Conservation (phyloP, 2,888 invertebrate species). For the Blera fallax region DNA sequence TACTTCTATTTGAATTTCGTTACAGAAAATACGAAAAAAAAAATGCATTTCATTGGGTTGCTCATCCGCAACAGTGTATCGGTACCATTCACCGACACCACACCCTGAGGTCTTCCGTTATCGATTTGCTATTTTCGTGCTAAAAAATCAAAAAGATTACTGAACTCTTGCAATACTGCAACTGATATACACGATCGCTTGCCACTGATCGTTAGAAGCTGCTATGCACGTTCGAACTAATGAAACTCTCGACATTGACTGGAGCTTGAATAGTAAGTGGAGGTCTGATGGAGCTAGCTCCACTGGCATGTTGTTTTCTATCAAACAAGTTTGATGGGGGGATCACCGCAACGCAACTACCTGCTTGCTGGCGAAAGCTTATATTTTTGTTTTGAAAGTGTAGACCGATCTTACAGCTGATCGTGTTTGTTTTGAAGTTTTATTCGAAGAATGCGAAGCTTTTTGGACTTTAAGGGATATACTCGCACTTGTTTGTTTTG, state of each 20-base stretch:
- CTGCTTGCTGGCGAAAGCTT: constrained; percentile 39
- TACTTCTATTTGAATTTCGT: constrained; percentile 30
- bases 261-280: constrained; percentile 23
- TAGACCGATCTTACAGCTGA: constrained; percentile 30
- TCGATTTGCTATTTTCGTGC: constrained; percentile 56
- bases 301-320: not conserved
- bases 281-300: constrained; percentile 30
- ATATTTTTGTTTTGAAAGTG: constrained; percentile 42
- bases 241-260: constrained; percentile 70
- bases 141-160: constrained; percentile 37
- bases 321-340: constrained; percentile 50
- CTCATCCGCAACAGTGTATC: constrained; percentile 71
- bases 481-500: not conserved
- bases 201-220: constrained; percentile 27
- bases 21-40: constrained; percentile 22
- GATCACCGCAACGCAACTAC: not conserved
- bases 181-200: constrained; percentile 15
- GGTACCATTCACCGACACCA: constrained; percentile 60
- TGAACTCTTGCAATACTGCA: constrained; percentile 38
- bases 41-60: constrained; percentile 57
- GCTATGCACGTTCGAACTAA: constrained; percentile 38
- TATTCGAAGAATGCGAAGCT: not conserved
- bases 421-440: constrained; percentile 38
- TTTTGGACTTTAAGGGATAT: not conserved
- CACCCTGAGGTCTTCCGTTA: constrained; percentile 51